These are phyloP conservation scores for Neodiprion virginianus DNA, from an alignment of 1,140 invertebrate species.

Conservation along the genomic window DNA sequence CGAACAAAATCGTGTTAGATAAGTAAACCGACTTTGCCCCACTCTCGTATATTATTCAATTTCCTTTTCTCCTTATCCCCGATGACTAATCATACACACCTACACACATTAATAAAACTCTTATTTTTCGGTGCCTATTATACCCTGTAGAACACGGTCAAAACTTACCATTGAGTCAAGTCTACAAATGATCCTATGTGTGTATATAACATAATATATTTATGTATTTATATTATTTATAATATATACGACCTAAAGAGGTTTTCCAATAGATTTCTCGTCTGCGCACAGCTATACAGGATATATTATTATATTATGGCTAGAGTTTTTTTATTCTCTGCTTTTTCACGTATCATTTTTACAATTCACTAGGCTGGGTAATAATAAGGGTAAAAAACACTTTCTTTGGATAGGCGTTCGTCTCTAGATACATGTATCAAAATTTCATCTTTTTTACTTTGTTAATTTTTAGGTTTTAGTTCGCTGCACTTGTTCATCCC, in stretches of 20 bases:
- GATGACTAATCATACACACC: neutral
- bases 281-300: conserved; percentile 1
- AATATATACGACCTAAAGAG: neutral
- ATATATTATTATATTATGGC: too few species aligned
- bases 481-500: neutral
- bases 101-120: neutral
- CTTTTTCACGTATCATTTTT: neutral
- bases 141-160: conserved; percentile 35
- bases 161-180: conserved; percentile 30
- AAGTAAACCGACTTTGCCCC: too few species aligned
- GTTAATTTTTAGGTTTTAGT: neutral
- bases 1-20: too few species aligned
- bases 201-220: conserved; percentile 15
- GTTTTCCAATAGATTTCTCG: neutral
- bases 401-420: conserved; percentile 13
- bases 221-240: neutral
- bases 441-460: neutral
- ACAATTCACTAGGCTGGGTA: conserved; percentile 18
- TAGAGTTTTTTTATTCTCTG: neutral
- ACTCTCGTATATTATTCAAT: too few species aligned
- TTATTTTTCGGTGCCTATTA: conserved; percentile 12
- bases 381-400: conserved; percentile 19
- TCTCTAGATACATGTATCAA: conserved; percentile 10
- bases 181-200: conserved; percentile 29
- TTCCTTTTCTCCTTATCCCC: neutral